Evolutionary conservation across 2,113 vertebrate species (phyloP).

Genomic region (Elgaria multicarinata): DNA sequence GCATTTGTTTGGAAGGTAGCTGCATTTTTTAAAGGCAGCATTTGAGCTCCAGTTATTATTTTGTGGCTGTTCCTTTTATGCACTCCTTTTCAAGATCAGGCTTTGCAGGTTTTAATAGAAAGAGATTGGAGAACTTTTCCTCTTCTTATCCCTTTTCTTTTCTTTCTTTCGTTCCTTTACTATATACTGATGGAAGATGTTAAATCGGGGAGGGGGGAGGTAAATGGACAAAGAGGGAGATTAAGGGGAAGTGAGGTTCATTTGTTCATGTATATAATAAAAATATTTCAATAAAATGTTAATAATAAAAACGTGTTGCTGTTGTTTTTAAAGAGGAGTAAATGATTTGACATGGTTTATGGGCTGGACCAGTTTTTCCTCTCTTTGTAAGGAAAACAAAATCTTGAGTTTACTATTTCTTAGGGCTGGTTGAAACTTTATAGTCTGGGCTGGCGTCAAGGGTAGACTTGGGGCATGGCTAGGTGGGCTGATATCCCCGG

Average conservation of each 20-base stretch:
- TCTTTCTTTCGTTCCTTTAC: too few relatives aligned
- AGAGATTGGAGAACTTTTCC: neutral
- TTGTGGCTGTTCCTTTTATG: neutral
- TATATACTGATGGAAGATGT: too few relatives aligned
- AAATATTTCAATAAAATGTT: neutral
- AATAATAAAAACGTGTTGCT: neutral
- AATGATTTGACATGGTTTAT: neutral
- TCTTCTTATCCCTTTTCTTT: too few relatives aligned
- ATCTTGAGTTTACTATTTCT: neutral
- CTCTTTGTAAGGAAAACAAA: neutral
- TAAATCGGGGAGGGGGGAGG: neutral
- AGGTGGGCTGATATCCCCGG: too few relatives aligned
- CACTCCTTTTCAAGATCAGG: neutral
- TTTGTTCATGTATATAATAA: neutral
- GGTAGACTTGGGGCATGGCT: too few relatives aligned
- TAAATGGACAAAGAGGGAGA: neutral
- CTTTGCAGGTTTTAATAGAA: neutral
- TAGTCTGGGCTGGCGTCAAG: too few relatives aligned
- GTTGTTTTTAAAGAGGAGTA: neutral
- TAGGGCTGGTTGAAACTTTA: neutral
- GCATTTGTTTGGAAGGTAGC: constrained; percentile 56
- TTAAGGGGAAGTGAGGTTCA: neutral
- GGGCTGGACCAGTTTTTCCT: neutral
- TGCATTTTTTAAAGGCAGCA: constrained; percentile 30
- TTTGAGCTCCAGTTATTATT: constrained; percentile 40